Evolutionary conservation across 2,113 vertebrate genomes (phyloP).

Genomic region (Cyanoliseus patagonus): DNA sequence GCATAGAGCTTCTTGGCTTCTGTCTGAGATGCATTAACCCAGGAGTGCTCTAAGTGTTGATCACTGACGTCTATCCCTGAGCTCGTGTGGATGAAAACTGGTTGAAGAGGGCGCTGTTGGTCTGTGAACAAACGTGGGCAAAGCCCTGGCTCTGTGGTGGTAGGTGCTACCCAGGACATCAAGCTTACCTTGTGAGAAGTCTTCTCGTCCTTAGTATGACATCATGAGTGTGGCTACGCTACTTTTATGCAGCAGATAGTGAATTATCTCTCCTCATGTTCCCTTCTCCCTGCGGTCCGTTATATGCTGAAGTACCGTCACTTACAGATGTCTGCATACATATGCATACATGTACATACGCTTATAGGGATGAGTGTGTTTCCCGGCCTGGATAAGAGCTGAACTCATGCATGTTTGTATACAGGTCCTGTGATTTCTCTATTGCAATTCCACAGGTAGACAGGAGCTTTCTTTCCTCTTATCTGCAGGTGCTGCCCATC

Average conservation of each 20-base stretch:
- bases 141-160: neutral
- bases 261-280: neutral
- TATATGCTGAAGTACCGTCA: neutral
- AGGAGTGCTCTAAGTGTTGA: neutral
- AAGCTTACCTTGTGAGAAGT: neutral
- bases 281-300: neutral
- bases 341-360: accelerated
- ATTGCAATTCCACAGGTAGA: neutral
- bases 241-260: neutral
- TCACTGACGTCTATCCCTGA: neutral
- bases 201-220: neutral
- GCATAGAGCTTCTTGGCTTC: neutral
- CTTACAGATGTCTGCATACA: neutral
- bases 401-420: neutral
- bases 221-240: accelerated
- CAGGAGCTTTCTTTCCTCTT: neutral
- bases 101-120: neutral
- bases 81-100: neutral
- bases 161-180: neutral
- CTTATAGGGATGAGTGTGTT: accelerated
- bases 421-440: neutral
- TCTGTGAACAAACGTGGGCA: accelerated
- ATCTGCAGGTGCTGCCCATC: accelerated
- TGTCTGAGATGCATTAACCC: neutral
- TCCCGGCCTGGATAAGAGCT: neutral